phyloP scores from a whole-genome alignment of 2,888 invertebrate genomes.

The Microctonus brassicae region DNA sequence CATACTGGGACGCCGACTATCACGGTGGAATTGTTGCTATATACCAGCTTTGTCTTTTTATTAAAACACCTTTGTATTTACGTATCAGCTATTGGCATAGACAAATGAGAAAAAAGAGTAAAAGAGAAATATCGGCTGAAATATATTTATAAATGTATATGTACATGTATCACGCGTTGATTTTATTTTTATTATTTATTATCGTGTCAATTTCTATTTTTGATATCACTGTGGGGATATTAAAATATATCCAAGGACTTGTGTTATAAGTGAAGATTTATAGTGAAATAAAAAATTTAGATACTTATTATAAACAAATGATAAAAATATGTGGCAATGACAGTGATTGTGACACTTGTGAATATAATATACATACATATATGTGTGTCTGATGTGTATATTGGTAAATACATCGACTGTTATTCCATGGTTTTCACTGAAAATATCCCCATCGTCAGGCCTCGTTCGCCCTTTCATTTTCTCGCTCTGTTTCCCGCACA shows the following conservation, averaged over 20 bases:
- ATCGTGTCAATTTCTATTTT: neutral
- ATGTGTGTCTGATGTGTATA: neutral
- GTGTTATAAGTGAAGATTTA: neutral
- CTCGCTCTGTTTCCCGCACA: neutral
- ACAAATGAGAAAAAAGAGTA: neutral
- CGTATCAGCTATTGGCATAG: neutral
- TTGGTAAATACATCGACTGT: neutral
- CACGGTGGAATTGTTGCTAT: neutral
- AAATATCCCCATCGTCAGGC: neutral
- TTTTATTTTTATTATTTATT: neutral
- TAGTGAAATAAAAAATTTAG: neutral
- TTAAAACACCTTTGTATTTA: neutral
- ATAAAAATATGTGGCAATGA: too few relatives aligned
- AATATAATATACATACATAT: neutral
- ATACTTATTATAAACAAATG: too few relatives aligned
- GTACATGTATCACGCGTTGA: neutral
- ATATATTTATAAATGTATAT: too few relatives aligned
- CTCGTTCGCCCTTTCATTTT: neutral
- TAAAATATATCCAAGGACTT: too few relatives aligned
- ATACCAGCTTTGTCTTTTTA: neutral
- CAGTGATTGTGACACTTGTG: conserved; percentile 7
- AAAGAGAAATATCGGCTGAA: too few relatives aligned
- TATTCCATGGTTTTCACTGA: neutral
- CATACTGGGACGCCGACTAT: neutral
- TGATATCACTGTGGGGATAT: neutral